Evolutionary conservation across 1,140 invertebrate species (phyloP).

Genomic region (Lysiphlebus fabarum): DNA sequence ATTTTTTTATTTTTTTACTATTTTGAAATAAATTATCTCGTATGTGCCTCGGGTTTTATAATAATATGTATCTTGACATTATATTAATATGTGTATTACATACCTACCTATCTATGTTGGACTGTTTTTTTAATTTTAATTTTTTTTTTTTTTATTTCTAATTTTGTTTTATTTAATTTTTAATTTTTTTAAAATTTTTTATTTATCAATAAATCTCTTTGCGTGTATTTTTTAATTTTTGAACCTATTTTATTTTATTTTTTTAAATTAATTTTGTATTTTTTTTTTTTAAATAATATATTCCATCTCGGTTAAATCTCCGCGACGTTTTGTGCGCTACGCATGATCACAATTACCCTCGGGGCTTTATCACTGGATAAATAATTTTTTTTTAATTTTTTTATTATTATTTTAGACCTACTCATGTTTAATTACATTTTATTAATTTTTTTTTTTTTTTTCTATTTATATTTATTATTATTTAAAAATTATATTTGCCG

Average conservation of each 20-base stretch:
- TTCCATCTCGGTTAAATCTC: conserved; percentile 1
- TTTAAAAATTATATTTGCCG: too few species aligned
- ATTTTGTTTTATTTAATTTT: not conserved
- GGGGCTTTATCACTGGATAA: not conserved
- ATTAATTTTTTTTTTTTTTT: too few species aligned
- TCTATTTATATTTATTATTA: too few species aligned
- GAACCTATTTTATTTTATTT: conserved; percentile 11
- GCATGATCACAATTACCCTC: conserved; percentile 19
- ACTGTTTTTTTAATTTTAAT: conserved; percentile 21
- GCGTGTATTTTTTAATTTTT: conserved; percentile 16
- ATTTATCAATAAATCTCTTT: conserved; percentile 3
- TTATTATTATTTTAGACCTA: not conserved
- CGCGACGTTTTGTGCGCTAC: conserved; percentile 25
- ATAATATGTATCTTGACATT: conserved; percentile 27
- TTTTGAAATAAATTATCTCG: too few species aligned
- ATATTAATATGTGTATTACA: conserved; percentile 25
- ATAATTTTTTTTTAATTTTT: not conserved
- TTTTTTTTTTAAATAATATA: not conserved
- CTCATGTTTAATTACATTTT: too few species aligned
- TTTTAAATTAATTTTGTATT: not conserved
- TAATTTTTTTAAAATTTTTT: conserved; percentile 18
- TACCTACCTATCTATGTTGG: conserved; percentile 26
- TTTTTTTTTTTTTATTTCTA: conserved; percentile 10
- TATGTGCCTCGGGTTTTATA: conserved; percentile 6
- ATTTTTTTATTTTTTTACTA: too few species aligned